Evolutionary conservation across 1,140 invertebrate species (phyloP).

Genomic region (Diprion similis): DNA sequence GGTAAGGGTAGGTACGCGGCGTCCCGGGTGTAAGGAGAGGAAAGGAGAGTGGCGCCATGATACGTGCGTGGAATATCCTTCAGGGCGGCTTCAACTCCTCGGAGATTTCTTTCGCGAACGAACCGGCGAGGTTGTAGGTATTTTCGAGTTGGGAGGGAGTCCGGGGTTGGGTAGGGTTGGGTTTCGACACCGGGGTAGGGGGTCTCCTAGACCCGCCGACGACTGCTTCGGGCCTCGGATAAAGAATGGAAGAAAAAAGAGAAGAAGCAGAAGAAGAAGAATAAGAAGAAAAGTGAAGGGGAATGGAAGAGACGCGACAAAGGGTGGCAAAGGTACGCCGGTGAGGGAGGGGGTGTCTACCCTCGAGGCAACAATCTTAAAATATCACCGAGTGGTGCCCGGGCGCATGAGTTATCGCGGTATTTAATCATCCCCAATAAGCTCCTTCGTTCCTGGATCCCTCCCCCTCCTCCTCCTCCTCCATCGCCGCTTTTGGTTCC

Average conservation of each 20-base stretch:
- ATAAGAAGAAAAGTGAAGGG: too few species aligned
- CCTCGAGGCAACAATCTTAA: constrained; percentile 46
- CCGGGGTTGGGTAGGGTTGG: constrained; percentile 25
- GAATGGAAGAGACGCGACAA: background rate
- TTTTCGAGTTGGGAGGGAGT: too few species aligned
- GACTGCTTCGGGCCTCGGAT: too few species aligned
- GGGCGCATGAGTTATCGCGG: constrained; percentile 47
- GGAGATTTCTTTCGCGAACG: constrained; percentile 43
- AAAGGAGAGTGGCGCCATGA: constrained; percentile 35
- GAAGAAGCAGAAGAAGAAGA: background rate
- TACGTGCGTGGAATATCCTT: constrained; percentile 50
- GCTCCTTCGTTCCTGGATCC: constrained; percentile 29
- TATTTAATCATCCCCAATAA: constrained; percentile 57
- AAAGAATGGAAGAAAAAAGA: background rate
- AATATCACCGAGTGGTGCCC: constrained; percentile 45
- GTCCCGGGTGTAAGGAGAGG: constrained; percentile 23
- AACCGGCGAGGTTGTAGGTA: too few species aligned
- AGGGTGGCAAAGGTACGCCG: too few species aligned
- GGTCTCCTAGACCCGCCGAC: too few species aligned
- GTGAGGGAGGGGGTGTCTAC: constrained; percentile 26
- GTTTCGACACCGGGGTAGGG: background rate
- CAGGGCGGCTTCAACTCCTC: constrained; percentile 44
- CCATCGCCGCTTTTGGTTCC: background rate
- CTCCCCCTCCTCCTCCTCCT: constrained; percentile 12
- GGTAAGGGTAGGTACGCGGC: constrained; percentile 22